These are phyloP conservation scores for Lasiurus borealis DNA, from an alignment of 2,113 vertebrate genomes.

Conservation along the genomic window DNA sequence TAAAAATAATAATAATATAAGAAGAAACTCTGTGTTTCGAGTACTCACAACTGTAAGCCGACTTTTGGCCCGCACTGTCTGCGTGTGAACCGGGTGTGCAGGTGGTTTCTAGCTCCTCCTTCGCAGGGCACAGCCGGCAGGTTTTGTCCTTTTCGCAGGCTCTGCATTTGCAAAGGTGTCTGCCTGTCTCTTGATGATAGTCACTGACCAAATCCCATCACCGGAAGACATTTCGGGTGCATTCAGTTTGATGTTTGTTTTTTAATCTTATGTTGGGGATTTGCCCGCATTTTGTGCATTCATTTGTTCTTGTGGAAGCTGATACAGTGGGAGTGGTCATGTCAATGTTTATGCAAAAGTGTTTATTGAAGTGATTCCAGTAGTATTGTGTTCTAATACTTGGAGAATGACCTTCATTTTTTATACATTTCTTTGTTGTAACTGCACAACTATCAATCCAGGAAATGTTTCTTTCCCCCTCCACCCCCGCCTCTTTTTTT, in stretches of 20 bases:
- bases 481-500: background rate
- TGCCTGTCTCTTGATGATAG: slow-evolving; percentile 17
- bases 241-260: slow-evolving; percentile 11
- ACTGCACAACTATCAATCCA: slow-evolving; percentile 67
- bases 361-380: slow-evolving; percentile 78
- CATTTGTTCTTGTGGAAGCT: slow-evolving; percentile 39
- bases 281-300: slow-evolving; percentile 41
- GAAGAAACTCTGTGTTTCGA: background rate
- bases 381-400: slow-evolving; percentile 71
- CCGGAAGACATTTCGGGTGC: slow-evolving; percentile 33
- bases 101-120: background rate
- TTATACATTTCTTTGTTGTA: slow-evolving; percentile 76
- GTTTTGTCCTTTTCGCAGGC: background rate
- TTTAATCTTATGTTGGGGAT: slow-evolving; percentile 4
- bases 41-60: background rate
- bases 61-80: background rate
- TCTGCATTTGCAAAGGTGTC: slow-evolving; percentile 24
- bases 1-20: background rate
- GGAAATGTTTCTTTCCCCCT: slow-evolving; percentile 17
- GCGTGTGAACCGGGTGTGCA: slow-evolving; percentile 20
- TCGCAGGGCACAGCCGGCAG: background rate
- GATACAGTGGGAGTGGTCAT: slow-evolving; percentile 50
- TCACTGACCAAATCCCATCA: slow-evolving; percentile 61
- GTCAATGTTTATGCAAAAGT: slow-evolving; percentile 60
- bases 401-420: slow-evolving; percentile 82